Evolutionary conservation across 2,113 vertebrate genomes (phyloP).

Genomic region (Crotalus horridus): DNA sequence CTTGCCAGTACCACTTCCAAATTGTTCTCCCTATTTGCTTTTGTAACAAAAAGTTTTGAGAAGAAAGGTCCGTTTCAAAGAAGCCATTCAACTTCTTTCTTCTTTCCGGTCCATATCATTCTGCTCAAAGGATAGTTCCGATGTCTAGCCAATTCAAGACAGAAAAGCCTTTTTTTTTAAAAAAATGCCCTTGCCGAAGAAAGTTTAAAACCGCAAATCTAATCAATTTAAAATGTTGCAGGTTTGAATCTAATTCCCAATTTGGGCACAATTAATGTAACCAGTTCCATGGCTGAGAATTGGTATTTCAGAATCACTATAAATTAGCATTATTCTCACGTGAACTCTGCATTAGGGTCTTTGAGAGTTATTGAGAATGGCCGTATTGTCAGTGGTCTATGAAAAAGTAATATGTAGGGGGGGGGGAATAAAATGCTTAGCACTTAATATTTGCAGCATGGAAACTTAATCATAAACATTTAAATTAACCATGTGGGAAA

Average conservation of each 20-base stretch:
- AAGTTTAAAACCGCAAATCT: neutral
- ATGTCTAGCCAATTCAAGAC: neutral
- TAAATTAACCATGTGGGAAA: neutral
- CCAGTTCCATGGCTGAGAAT: neutral
- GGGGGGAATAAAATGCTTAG: neutral
- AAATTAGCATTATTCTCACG: neutral
- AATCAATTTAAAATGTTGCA: neutral
- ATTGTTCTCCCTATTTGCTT: neutral
- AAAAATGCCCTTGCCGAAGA: neutral
- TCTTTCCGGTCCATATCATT: too few species aligned
- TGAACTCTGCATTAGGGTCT: neutral
- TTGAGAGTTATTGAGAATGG: neutral
- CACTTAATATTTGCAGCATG: neutral
- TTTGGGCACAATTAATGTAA: neutral
- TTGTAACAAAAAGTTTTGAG: neutral
- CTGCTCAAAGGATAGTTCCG: neutral
- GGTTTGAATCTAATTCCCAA: neutral
- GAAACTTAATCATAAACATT: neutral
- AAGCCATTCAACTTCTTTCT: neutral
- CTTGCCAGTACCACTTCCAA: neutral
- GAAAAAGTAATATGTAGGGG: neutral
- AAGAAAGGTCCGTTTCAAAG: neutral
- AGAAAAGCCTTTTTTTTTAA: neutral
- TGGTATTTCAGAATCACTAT: neutral
- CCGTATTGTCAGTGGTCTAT: neutral